Evolutionary conservation across 2,888 invertebrate species (phyloP).

Genomic region (Scaptomyza tumidula): DNA sequence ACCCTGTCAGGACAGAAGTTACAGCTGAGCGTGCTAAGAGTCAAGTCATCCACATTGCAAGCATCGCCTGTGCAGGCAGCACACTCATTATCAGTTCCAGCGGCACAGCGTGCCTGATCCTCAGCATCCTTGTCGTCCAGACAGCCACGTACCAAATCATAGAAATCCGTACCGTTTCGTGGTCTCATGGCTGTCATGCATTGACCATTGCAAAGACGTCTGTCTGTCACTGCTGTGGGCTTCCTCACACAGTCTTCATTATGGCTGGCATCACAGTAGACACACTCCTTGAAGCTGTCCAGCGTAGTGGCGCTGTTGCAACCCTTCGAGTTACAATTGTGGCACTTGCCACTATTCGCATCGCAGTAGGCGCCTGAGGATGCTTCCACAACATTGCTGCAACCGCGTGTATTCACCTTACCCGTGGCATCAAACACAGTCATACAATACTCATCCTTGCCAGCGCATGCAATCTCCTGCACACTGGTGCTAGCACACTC

Average conservation of each 20-base stretch:
- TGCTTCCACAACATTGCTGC: conserved; percentile 70
- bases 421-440: conserved; percentile 71
- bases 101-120: conserved; percentile 66
- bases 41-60: conserved; percentile 62
- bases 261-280: conserved; percentile 68
- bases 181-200: conserved; percentile 76
- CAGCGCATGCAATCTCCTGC: conserved; percentile 20
- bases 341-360: conserved; percentile 60
- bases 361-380: conserved; percentile 70
- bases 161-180: conserved; percentile 31
- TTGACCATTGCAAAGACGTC: conserved; percentile 72
- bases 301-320: conserved; percentile 71
- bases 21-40: conserved; percentile 47
- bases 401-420: conserved; percentile 70
- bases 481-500: conserved; percentile 41
- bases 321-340: conserved; percentile 79
- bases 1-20: conserved; percentile 50
- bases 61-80: conserved; percentile 54
- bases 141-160: conserved; percentile 70
- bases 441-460: conserved; percentile 71
- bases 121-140: conserved; percentile 78
- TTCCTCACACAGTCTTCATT: conserved; percentile 62
- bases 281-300: conserved; percentile 68
- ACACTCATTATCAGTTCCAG: conserved; percentile 51
- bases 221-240: conserved; percentile 42